Evolutionary conservation across 2,888 invertebrate genomes (phyloP), one percentile per base, ranked within the genome.

Genomic region (Drosophila lacicola): DNA sequence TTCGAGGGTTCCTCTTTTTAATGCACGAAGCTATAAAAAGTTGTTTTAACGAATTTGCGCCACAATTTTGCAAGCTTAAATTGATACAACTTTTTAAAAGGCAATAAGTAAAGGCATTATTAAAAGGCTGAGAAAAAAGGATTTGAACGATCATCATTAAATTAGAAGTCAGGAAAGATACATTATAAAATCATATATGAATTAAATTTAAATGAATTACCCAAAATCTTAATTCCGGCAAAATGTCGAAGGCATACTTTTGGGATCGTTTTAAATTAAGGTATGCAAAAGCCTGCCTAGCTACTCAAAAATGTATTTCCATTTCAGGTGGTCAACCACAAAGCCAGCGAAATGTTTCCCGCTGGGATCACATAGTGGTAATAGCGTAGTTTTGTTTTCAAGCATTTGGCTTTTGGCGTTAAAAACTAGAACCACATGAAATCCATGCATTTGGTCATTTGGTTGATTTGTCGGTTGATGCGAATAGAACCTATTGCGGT

Each of bases 391-490:
- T 57, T 51, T 50, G 17, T 37, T 39, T 51, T 11, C 13, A 36
- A 8, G 41, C 47, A 25, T 47, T 42, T 21, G 21, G 50, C 37
- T 44, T 33, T 50, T 50, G 61, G 49, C 63, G 34, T 25, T 42
- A 14, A 49, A 36, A 60, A 58, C 34, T 37, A 13, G n/a, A 50
- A 39, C 33, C 51, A 25, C 51, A 62, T 50, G 5, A 51, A 64
- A 62, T 51, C 44, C 50, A 45, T 64, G 51, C 33, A 45, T 33
- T 64, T 66, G 65, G 46, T 33, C 55, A 55, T 47, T 65, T 65
- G 37, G 6, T 13, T 54, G 55, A 66, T 66, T 66, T 66, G 65
- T 55, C 36, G 36, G 47, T 49, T 55, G 65, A 47, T 64, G 33
- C 25, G 25, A 39, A 65, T 64, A 36, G 41, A 54, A 36, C 9